These are phyloP conservation scores for Apostichopus parvimensis DNA, from an alignment of 35 echinoderm and acorn worm species.

Conservation along the genomic window DNA sequence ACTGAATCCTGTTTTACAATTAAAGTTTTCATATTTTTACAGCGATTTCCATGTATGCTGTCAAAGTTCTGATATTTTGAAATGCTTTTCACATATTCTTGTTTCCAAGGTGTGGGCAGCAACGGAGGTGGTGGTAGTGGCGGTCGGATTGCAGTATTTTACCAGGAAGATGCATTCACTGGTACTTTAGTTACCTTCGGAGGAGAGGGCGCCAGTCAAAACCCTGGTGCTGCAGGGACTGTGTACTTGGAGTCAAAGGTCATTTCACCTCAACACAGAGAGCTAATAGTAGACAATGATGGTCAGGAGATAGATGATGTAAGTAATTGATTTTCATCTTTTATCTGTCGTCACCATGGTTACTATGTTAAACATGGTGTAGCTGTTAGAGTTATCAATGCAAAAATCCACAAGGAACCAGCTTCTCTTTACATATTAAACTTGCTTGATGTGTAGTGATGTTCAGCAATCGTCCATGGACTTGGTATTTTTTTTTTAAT, in stretches of 20 bases:
- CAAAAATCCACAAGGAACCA: too few relatives aligned
- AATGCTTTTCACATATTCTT: neutral
- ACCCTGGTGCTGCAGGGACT: constrained; percentile 81
- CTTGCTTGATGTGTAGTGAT: too few relatives aligned
- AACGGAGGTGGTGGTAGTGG: constrained; percentile 74
- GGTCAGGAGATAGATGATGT: constrained; percentile 65
- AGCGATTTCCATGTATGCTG: too few relatives aligned
- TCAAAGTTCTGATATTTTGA: neutral
- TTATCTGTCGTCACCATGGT: too few relatives aligned
- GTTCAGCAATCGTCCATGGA: too few relatives aligned
- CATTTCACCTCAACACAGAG: constrained; percentile 16
- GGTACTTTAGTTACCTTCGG: constrained; percentile 67
- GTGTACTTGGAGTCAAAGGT: constrained; percentile 62
- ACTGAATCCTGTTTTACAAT: too few relatives aligned
- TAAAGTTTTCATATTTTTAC: neutral
- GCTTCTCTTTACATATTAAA: too few relatives aligned
- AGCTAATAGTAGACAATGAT: constrained; percentile 75
- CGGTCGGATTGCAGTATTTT: constrained; percentile 74
- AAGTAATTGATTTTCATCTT: neutral
- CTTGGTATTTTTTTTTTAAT: too few relatives aligned
- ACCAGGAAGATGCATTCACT: constrained; percentile 39
- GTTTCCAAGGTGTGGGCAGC: constrained; percentile 44
- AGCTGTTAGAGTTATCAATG: too few relatives aligned
- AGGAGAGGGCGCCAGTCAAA: constrained; percentile 34
- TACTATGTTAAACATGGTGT: too few relatives aligned